Evolutionary conservation across 1,140 invertebrate species (phyloP), one percentile per base, ranked within the genome.

Genomic region (Megalonaias nervosa): DNA sequence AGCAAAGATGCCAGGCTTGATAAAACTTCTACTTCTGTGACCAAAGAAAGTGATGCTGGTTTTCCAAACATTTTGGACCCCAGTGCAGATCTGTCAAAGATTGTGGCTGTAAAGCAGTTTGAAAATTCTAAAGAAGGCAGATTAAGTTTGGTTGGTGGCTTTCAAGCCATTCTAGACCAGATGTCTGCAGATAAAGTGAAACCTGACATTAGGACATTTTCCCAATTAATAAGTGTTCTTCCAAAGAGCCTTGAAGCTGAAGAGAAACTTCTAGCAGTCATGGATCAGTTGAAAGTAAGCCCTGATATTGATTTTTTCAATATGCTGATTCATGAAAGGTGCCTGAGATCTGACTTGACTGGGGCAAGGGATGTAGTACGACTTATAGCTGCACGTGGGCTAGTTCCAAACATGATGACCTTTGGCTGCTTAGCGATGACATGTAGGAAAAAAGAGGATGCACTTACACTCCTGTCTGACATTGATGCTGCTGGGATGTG

Each of bases 261-360:
- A 90, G 91, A 94, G 62, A 91, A 93, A 80, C 83, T 96, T 12
- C 77, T 96, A 13, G 79, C 86, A 60, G 86, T 92, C 38, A 93
- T 97, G 85, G 92, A 93, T 69, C 85, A 90, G 70, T 88, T 91
- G 57, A 89, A 92, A 16, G 86, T 97, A 0, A 92, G 92, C 82
- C 90, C 94, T 0, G 96, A 98, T 90, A 93, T 95, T 59, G 93
- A 94, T 86, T 97, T 97, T 87, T 97, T 93, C 82, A 98, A 98
- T 90, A 93, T 95, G 87, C 90, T 98, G 19, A 97, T 98, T 67
- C 96, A 95, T 84, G 95, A 94, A 86, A 60, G 19, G 13, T 48
- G 38, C 38, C 38, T 48, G 6, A 48, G 38, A 48, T 48, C 38
- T 48, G 38, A 48, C 38, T 48, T 11, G 6, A 48, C 38, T 48